A percentile compares a stretch with the other conserved stretches of the same genome.
Conservation (phyloP, 1,140 invertebrate genomes). For the Anadara kagoshimensis region DNA sequence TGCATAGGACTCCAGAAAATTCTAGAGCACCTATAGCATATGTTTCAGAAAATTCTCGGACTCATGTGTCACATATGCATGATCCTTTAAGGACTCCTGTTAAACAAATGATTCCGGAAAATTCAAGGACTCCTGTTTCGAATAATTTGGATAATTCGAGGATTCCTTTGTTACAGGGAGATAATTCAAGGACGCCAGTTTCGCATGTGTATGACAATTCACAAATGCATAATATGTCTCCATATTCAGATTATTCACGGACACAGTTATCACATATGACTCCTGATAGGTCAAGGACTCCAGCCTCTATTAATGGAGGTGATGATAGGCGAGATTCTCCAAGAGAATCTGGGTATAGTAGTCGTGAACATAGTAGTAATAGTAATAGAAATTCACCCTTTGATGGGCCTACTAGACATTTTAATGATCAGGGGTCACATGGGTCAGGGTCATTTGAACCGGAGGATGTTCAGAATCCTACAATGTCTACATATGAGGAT, state of each 20-base stretch:
- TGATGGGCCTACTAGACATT: slow-evolving; percentile 26
- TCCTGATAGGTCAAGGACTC: slow-evolving; percentile 41
- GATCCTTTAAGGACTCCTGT: neutral
- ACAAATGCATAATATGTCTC: too few species aligned
- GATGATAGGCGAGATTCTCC: slow-evolving; percentile 37
- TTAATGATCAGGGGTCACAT: slow-evolving; percentile 6
- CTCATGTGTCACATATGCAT: neutral
- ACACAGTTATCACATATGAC: slow-evolving; percentile 4
- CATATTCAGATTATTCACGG: neutral
- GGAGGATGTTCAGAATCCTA: slow-evolving; percentile 42
- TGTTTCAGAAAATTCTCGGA: too few species aligned
- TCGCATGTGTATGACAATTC: too few species aligned
- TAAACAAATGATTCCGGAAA: neutral
- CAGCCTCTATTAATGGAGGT: slow-evolving; percentile 25
- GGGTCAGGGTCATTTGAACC: slow-evolving; percentile 41
- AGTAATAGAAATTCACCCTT: slow-evolving; percentile 40
- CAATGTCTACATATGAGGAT: slow-evolving; percentile 61
- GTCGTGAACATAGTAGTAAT: slow-evolving; percentile 40
- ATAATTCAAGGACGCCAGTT: too few species aligned
- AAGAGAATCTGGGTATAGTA: slow-evolving; percentile 40
- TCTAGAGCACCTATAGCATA: too few species aligned
- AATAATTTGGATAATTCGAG: too few species aligned
- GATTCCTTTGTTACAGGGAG: too few species aligned
- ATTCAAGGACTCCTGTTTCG: too few species aligned
- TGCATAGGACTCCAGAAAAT: too few species aligned